Percentiles rank a stretch among this genome's conserved stretches.
Evolutionary conservation across 2,888 invertebrate genomes (phyloP).

Genomic region (Leucozona laternaria): DNA sequence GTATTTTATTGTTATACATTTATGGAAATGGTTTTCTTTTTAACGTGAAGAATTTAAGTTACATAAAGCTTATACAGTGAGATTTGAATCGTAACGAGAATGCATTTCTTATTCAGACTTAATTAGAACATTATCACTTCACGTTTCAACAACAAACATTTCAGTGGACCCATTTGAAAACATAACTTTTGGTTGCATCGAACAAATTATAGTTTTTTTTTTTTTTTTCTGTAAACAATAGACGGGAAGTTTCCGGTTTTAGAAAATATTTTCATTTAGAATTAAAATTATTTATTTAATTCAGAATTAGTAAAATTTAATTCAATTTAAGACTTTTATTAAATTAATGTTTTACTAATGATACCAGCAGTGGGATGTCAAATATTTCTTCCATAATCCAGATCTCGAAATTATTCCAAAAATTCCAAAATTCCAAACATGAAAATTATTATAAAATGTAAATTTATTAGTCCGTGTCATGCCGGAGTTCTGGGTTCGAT

Average conservation of each 20-base stretch:
- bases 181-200: not conserved
- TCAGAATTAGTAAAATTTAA: too few relatives aligned
- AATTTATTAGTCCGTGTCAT: too few relatives aligned
- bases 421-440: too few relatives aligned
- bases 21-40: not conserved
- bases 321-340: too few relatives aligned
- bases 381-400: too few relatives aligned
- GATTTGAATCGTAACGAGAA: not conserved
- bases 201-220: not conserved
- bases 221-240: not conserved
- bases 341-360: too few relatives aligned
- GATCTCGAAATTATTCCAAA: too few relatives aligned
- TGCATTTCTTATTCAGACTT: not conserved
- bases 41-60: not conserved
- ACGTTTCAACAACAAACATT: not conserved
- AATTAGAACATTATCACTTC: too few relatives aligned
- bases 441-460: too few relatives aligned
- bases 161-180: not conserved
- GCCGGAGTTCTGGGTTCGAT: too few relatives aligned
- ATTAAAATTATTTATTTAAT: too few relatives aligned
- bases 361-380: too few relatives aligned
- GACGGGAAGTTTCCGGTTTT: constrained; percentile 78
- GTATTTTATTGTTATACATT: constrained; percentile 3
- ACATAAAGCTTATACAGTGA: not conserved
- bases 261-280: constrained; percentile 71